Percentiles rank a stretch among this genome's conserved stretches.
Conservation (phyloP, 53 echinoderm and acorn worm genomes). For the Astropecten irregularis region DNA sequence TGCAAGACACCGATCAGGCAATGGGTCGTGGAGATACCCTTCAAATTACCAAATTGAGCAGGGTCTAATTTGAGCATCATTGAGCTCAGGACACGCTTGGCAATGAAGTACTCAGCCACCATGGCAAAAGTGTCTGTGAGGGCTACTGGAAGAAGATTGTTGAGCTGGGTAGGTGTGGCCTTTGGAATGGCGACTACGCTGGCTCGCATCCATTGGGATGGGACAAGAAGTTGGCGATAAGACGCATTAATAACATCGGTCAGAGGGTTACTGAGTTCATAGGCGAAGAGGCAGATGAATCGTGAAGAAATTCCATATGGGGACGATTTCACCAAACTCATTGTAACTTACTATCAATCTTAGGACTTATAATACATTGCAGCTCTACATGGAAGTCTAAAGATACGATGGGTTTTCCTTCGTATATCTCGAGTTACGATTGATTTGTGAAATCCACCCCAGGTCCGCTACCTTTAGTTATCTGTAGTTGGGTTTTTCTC, state of each 20-base stretch:
- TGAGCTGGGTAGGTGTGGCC: not conserved
- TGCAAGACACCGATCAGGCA: constrained; percentile 46
- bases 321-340: too few relatives aligned
- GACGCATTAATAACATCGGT: constrained; percentile 41
- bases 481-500: too few relatives aligned
- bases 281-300: constrained; percentile 2
- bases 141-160: constrained; percentile 36
- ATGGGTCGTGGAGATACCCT: constrained; percentile 46
- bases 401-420: too few relatives aligned
- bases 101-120: constrained; percentile 41
- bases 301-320: constrained; percentile 33
- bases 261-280: constrained; percentile 33
- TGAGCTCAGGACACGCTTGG: not conserved
- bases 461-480: too few relatives aligned
- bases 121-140: constrained; percentile 54
- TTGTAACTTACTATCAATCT: too few relatives aligned
- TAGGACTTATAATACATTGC: too few relatives aligned
- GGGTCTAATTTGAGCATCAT: constrained; percentile 11
- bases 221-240: constrained; percentile 2
- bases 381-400: too few relatives aligned
- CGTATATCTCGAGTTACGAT: too few relatives aligned
- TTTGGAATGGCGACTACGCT: constrained; percentile 12
- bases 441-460: too few relatives aligned
- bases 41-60: constrained; percentile 48
- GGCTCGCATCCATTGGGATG: constrained; percentile 31